Evolutionary conservation across 92 coral and sea anemone genomes (phyloP), one percentile per base, ranked within the genome.

Genomic region (Palythoa grandiflora): DNA sequence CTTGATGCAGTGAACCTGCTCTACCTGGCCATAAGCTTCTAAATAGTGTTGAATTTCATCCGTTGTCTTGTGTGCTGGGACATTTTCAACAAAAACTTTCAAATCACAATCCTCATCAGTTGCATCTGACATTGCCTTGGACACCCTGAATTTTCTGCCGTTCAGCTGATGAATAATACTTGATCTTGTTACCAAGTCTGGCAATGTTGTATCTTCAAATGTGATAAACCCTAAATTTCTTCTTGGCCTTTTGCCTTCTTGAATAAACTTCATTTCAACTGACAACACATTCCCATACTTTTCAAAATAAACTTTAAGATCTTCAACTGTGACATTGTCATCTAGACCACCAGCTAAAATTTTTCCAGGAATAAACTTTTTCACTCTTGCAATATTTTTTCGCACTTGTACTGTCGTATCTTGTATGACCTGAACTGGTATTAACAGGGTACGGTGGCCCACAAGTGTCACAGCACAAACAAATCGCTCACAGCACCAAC

Each of bases 51-150:
- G 65, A 12, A 91, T 38, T 40, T 88, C 89, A 3, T 53, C 36
- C 36, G 51, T 70, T n/a, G 77, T 88, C 16, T 77, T 89, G 3
- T 57, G 79, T 2, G 87, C 61, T 77, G 96, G 96, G 52, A 93
- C 89, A 39, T 83, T 91, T 35, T 93, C 96, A 40, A 91, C 87
- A 88, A 93, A 91, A 80, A 93, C 79, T 38, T 93, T 87, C 7
- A 84, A 73, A 38, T 89, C 88, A 21, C 92, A 81, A 59, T 79
- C 54, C 73, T 86, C 15, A 20, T 37, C 50, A 44, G 37, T 35
- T 38, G 59, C 36, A 19, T 36, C 17, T 44, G 96, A 93, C 1
- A 36, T 65, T 70, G 93, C 90, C 68, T 83, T 87, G 77, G 87
- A 77, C 17, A 93, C 96, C 39, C 84, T 65, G 21, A 93, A 89